Evolutionary conservation across 2,888 invertebrate genomes (phyloP).

Genomic region (Tanypteryx hageni): DNA sequence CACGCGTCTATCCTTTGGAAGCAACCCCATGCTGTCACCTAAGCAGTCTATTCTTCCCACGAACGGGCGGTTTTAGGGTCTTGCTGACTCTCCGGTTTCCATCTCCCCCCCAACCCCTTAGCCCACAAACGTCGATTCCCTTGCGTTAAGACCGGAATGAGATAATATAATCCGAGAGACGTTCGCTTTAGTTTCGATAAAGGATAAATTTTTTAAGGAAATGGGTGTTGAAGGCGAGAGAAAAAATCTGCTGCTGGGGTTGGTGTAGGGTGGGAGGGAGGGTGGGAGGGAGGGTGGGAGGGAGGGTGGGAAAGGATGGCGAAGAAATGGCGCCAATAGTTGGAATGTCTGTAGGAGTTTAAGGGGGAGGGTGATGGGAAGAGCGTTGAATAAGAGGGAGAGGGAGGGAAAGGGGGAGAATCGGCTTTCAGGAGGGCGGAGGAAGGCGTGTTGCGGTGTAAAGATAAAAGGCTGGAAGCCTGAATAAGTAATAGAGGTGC

Average conservation of each 20-base stretch:
- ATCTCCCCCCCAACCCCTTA: too few species aligned
- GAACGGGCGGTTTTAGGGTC: too few species aligned
- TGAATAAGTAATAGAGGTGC: slow-evolving; percentile 53
- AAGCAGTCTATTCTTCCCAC: too few species aligned
- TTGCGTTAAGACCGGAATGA: too few species aligned
- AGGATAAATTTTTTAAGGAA: background rate
- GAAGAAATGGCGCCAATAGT: background rate
- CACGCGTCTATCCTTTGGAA: background rate
- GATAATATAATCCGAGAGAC: too few species aligned
- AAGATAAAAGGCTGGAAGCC: slow-evolving; percentile 54
- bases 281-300: too few species aligned
- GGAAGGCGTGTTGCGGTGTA: slow-evolving; percentile 43
- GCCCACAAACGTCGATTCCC: too few species aligned
- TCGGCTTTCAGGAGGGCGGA: background rate
- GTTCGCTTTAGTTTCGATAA: background rate
- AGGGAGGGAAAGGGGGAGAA: background rate
- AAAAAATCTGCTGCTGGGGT: background rate
- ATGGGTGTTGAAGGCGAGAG: background rate
- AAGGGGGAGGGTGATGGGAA: too few species aligned
- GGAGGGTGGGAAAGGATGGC: too few species aligned
- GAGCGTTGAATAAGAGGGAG: background rate
- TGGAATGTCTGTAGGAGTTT: background rate
- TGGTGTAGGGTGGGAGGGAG: background rate
- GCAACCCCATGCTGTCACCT: background rate
- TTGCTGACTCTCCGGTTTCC: too few species aligned